Base-by-base conservation (phyloP, 64 coral and sea anemone genomes). In the Pachyseris speciosa region DNA sequence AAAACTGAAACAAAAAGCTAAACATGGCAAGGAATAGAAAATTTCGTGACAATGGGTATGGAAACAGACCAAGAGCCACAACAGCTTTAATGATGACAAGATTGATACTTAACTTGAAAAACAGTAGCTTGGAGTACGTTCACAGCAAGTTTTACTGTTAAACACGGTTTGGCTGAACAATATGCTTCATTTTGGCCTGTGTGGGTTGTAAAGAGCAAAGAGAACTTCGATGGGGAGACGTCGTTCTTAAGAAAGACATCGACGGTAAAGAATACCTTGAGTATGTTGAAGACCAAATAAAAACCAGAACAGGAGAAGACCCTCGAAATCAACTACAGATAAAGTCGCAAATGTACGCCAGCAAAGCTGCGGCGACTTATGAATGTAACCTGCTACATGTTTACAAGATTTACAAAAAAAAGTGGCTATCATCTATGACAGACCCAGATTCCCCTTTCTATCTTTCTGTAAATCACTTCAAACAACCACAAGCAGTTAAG, bases 231-330 rank as follows among this genome's bases (percentile, higher is more conserved):
- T 73, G 84, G 67, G 66, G 84, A 73, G 66, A 87, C 34, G 15
- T 83, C 47, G 43, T 58, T 20, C 44, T 84, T 17, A 84, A 91
- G 40, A 48, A 39, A 26, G 50, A 71, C 59, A 22, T 42, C 13
- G 59, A 67, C 33, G 66, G 77, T 59, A 73, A 83, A 39, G 76
- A 73, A 64, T 91, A 73, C 72, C 33, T 91, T n/a, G 77, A 91
- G 68, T 91, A 44, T 50, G 37, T 50, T 55, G 78, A 91, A 44
- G 5, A 37, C 2, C 89, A 91, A 91, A 91, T 48, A 19, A 91
- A 91, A 26, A 91, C 88, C 9, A 37, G 73, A 89, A 66, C 57
- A 1, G 73, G 86, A 2, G 85, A 87, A 15, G 55, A 88, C 37
- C 70, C 70, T 20, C 36, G 67, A 12, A 78, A 89, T 66, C 12